These are phyloP conservation scores for Triplophysa yarkandensis DNA, from an alignment of 2,797 vertebrate species.

Conservation along the genomic window DNA sequence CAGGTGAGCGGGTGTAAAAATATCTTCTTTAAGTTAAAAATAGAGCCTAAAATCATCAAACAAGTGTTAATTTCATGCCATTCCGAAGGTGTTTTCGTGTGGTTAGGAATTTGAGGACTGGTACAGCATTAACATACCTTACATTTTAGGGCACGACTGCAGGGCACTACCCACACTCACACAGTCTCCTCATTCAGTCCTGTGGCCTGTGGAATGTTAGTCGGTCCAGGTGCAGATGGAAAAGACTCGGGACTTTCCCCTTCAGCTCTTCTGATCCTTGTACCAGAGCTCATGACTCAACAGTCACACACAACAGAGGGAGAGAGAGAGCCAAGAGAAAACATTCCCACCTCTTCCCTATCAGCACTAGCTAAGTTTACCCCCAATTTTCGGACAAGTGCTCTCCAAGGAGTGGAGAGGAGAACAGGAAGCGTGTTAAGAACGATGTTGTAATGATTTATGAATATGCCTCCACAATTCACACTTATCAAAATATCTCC, in stretches of 20 bases:
- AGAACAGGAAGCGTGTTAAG: constrained; percentile 35
- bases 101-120: constrained; percentile 38
- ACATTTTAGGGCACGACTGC: constrained; percentile 49
- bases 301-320: constrained; percentile 27
- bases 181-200: constrained; percentile 48
- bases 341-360: constrained; percentile 45
- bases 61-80: constrained; percentile 33
- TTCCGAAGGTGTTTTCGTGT: constrained; percentile 50
- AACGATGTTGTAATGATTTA: constrained; percentile 64
- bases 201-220: constrained; percentile 49
- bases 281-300: constrained; percentile 50
- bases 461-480: constrained; percentile 63
- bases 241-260: constrained; percentile 58
- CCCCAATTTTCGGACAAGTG: constrained; percentile 55
- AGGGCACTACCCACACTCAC: constrained; percentile 35
- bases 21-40: constrained; percentile 44
- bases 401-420: constrained; percentile 39
- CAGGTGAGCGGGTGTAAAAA: constrained; percentile 49
- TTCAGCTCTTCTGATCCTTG: constrained; percentile 42
- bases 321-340: constrained; percentile 14
- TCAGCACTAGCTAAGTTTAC: constrained; percentile 61
- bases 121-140: constrained; percentile 32
- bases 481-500: constrained; percentile 60
- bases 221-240: constrained; percentile 58
- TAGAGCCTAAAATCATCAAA: constrained; percentile 34